Percentiles rank a stretch among this genome's conserved stretches.
phyloP scores from a whole-genome alignment of 2,888 invertebrate species.

The Microchrysa polita region DNA sequence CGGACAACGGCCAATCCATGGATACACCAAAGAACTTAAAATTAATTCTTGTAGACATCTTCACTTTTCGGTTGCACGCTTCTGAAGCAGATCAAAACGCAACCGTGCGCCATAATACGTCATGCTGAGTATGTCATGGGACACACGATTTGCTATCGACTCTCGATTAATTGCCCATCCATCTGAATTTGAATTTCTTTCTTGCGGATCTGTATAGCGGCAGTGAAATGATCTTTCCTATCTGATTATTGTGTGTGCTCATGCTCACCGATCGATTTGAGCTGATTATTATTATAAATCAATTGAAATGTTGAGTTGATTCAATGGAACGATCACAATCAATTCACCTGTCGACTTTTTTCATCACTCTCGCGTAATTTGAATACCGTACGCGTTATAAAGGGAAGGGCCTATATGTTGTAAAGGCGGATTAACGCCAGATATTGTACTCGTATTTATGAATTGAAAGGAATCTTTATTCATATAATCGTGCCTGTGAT shows the following conservation, averaged over 20 bases:
- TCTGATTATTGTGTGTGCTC: background rate
- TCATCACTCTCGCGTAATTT: conserved; percentile 11
- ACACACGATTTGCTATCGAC: too few species aligned
- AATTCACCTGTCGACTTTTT: conserved; percentile 19
- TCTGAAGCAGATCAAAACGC: background rate
- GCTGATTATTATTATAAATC: too few species aligned
- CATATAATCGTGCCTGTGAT: background rate
- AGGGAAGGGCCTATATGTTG: background rate
- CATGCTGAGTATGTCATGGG: background rate
- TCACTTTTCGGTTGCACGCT: conserved; percentile 22
- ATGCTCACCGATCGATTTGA: background rate
- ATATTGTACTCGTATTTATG: background rate
- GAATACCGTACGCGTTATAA: background rate
- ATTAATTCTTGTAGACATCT: conserved; percentile 28
- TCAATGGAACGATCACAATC: conserved; percentile 7
- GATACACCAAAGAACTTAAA: background rate
- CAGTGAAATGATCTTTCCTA: background rate
- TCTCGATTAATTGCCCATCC: background rate
- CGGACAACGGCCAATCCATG: background rate
- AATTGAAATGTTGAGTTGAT: background rate
- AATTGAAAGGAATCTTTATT: background rate
- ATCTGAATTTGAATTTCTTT: background rate
- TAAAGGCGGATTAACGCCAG: too few species aligned
- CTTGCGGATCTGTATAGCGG: background rate
- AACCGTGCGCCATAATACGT: background rate